Evolutionary conservation across 2,113 vertebrate species (phyloP), one percentile per base, ranked within the genome.

Genomic region (Aramus guarauna): DNA sequence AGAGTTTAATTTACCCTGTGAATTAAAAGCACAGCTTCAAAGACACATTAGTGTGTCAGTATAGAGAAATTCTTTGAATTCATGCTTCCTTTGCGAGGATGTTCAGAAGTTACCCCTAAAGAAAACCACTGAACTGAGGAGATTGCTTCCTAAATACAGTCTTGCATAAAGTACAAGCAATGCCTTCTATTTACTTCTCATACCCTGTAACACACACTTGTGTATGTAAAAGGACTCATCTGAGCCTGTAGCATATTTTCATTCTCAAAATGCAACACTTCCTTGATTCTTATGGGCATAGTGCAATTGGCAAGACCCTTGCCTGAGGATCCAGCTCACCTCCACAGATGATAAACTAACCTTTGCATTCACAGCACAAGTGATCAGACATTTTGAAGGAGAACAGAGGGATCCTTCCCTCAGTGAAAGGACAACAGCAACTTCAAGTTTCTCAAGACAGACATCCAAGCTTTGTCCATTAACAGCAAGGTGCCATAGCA

Each of bases 21-120:
- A 94, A 86, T 89, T 94, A 76, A 78, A 92, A 87, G 15, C 37
- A 83, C 22, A 92, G 80, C 26, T 87, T 93, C 63, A 64, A 58
- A 66, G 53, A 64, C 15, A 73, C 18, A 32, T 58, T 27, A 50
- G 2, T 69, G 39, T 91, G 84, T 29, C 32, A 58, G 5, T 74
- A 41, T 7, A 77, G 29, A 52, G 41, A 83, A 87, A 79, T n/a
- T 64, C 9, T 69, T 73, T 69, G 27, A 71, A 89, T 74, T 86
- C n/a, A 12, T 52, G 5, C 13, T 86, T 92, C 41, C 29, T 77
- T 83, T 74, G 9, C 77, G 30, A 69, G 6, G 37, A 32, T 41
- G 13, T 32, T 73, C 43, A 74, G 72, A 89, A 83, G n/a, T n/a
- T 83, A 20, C 27, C 60, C 12, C 41, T 86, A 32, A 69, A 85